Evolutionary conservation across 2,113 vertebrate species (phyloP), one percentile per base, ranked within the genome.

Genomic region (Neopipo cinnamomea): DNA sequence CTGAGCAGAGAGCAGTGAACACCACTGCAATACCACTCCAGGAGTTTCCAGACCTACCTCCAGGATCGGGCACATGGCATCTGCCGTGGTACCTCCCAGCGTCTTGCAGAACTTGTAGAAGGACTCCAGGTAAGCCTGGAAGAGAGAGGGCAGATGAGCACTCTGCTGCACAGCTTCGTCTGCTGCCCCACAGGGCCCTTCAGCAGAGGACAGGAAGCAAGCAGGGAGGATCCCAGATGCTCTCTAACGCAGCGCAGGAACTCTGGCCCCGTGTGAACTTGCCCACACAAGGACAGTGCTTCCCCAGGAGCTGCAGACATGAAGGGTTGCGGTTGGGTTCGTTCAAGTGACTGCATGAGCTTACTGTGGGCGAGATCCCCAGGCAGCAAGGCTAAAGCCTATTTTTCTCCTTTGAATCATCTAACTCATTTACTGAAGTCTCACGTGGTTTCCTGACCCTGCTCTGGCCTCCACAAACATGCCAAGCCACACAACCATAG

Each of bases 21-120:
- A 49, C 14, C 75, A 62, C 6, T 17, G 37, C 27, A 80, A 44
- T 2, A 83, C 3, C 12, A 10, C 8, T 8, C 24, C 68, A 92
- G 31, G 42, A 50, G 24, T 19, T 71, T 68, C 67, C 72, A 96
- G 53, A 87, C 98, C 97, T 93, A 99, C 99, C 98, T 99, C 99
- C 88, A 99, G 96, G 89, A 99, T 99, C 1, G 99, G 99, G 97
- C 99, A 99, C 99, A 99, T 99, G 85, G 99, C 99, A 53, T 99
- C 99, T 3, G 99, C 99, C 0, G 99, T 99, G 67, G 99, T 99
- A 89, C 99, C 99, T 41, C 99, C 99, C n/a, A 99, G 96, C 4
- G 98, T 97, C 65, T 98, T 98, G 96, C 99, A 99, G 98, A 99
- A 99, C 92, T 99, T 99, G 96, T 99, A 99, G 97, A 99, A 99